These are phyloP conservation scores for Cerastis leucographa DNA, from an alignment of 2,888 invertebrate species.

Conservation along the genomic window DNA sequence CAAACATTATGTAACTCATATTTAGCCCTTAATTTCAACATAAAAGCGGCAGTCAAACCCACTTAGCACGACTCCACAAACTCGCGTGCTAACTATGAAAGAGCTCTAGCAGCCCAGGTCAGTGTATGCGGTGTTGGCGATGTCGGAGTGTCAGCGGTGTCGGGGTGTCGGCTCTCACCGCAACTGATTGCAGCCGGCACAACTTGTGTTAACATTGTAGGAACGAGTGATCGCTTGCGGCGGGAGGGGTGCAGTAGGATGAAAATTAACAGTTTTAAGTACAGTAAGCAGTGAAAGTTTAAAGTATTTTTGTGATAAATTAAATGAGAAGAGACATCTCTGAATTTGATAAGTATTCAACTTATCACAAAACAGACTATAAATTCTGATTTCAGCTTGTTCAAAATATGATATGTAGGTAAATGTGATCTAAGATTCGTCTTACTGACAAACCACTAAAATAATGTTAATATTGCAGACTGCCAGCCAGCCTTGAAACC, in stretches of 20 bases:
- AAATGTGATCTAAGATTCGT: not conserved
- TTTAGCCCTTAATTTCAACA: not conserved
- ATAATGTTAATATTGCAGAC: too few relatives aligned
- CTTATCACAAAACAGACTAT: not conserved
- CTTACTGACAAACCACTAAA: not conserved
- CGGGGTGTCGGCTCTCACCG: conserved; percentile 44
- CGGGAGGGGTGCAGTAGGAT: not conserved
- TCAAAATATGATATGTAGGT: not conserved
- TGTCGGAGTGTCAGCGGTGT: conserved; percentile 23
- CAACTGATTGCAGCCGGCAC: conserved; percentile 65
- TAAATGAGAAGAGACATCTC: not conserved
- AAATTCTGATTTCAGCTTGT: not conserved
- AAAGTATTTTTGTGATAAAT: not conserved
- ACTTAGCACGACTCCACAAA: conserved; percentile 9
- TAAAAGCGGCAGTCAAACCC: not conserved
- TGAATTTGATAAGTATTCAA: not conserved
- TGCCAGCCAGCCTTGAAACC: too few relatives aligned
- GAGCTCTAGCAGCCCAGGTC: conserved; percentile 17
- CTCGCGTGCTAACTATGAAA: conserved; percentile 28
- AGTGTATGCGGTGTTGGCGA: conserved; percentile 17
- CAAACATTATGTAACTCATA: not conserved
- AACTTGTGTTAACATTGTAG: conserved; percentile 63
- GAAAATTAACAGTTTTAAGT: conserved; percentile 23
- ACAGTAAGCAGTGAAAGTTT: too few relatives aligned
- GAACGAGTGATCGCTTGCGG: conserved; percentile 56